phyloP scores from a whole-genome alignment of 2,888 invertebrate genomes.

The Oligia fasciuncula region DNA sequence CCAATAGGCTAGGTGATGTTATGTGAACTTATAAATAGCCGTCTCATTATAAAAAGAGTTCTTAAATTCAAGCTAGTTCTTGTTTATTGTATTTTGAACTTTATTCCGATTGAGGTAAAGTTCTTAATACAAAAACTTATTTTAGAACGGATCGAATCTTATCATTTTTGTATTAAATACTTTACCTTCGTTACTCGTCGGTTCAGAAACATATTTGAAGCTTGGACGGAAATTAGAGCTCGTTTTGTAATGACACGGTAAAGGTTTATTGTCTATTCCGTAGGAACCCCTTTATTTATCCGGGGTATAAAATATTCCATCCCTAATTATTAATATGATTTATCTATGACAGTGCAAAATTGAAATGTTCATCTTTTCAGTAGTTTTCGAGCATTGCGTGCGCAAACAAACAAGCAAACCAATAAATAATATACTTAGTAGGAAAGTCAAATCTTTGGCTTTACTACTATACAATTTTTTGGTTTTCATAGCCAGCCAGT shows the following conservation, averaged over 20 bases:
- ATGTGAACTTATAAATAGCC: neutral
- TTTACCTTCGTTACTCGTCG: neutral
- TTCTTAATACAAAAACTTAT: too few relatives aligned
- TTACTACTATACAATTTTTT: too few relatives aligned
- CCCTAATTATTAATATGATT: neutral
- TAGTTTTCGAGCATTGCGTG: neutral
- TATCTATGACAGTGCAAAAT: neutral
- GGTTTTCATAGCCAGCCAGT: too few relatives aligned
- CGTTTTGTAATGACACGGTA: neutral
- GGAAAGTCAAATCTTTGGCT: too few relatives aligned
- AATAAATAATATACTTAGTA: neutral
- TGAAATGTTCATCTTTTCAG: neutral
- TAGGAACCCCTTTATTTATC: neutral
- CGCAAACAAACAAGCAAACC: neutral
- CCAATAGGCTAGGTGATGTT: neutral
- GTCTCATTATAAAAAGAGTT: neutral
- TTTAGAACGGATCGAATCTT: neutral
- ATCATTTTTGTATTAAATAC: neutral
- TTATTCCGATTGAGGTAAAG: neutral
- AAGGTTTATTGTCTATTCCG: neutral
- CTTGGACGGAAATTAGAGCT: neutral
- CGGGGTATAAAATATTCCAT: neutral
- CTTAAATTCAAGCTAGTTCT: neutral
- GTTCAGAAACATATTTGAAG: neutral
- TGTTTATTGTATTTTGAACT: neutral